These are phyloP conservation scores for Phylloscopus trochilus DNA, from an alignment of 2,113 vertebrate species.

Conservation along the genomic window DNA sequence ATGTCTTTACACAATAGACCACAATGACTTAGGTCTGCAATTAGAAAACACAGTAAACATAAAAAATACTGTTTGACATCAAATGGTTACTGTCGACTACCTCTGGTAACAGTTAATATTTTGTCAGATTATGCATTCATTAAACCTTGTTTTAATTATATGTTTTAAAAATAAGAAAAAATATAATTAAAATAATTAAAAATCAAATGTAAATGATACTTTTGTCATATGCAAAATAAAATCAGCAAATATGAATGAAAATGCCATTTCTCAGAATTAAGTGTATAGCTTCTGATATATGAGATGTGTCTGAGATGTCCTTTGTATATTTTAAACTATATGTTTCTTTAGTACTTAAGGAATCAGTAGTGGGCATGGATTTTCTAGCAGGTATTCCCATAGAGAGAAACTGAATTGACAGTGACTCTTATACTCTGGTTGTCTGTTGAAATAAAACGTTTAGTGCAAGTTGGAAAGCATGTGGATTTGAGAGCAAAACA, in stretches of 20 bases:
- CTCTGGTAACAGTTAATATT: not conserved
- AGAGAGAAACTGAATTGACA: not conserved
- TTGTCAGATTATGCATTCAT: not conserved
- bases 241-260: not conserved
- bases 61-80: not conserved
- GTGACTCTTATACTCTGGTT: not conserved
- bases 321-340: not conserved
- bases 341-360: not conserved
- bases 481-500: not conserved
- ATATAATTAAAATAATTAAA: not conserved
- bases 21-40: not conserved
- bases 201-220: not conserved
- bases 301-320: not conserved
- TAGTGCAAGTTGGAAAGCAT: not conserved
- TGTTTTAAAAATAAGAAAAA: not conserved
- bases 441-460: not conserved
- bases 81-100: not conserved
- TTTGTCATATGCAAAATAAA: not conserved
- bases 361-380: not conserved
- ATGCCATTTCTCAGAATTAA: not conserved
- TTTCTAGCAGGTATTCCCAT: not conserved
- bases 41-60: constrained; percentile 5
- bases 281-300: not conserved
- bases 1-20: not conserved
- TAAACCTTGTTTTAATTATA: not conserved